Conservation (phyloP, 1,140 invertebrate species). For the Hylyphantes graminicola region DNA sequence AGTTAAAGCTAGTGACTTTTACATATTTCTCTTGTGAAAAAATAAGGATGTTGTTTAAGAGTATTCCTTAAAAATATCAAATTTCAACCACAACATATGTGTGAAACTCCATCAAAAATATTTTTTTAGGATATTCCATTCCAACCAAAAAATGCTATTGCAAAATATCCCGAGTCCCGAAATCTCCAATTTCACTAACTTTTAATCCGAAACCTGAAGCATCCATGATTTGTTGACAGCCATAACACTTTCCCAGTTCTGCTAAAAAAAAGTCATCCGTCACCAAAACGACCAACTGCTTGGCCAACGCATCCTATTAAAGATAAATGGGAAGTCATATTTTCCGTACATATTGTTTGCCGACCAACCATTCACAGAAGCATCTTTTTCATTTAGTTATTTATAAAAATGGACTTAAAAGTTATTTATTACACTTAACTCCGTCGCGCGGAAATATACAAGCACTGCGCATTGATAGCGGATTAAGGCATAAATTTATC, state of each 20-base stretch:
- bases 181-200: no score
- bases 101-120: no score
- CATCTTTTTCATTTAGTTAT: not conserved
- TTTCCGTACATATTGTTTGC: constrained; percentile 52
- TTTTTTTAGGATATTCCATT: no score
- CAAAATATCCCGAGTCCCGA: no score
- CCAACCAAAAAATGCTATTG: no score
- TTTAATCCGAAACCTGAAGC: constrained; percentile 42
- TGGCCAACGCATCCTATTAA: constrained; percentile 34
- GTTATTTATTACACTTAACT: constrained; percentile 53
- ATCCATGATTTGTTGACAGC: constrained; percentile 26
- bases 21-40: no score
- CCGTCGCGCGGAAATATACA: not conserved
- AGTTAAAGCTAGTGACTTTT: no score
- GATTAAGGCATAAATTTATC: constrained; percentile 28
- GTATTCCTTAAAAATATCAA: no score
- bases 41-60: no score
- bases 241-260: constrained; percentile 37
- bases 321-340: constrained; percentile 45
- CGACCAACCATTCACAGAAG: not conserved
- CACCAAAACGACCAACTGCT: constrained; percentile 11
- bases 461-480: constrained; percentile 30
- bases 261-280: constrained; percentile 11
- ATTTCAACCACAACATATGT: no score
- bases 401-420: constrained; percentile 32